Evolutionary conservation across 2,113 vertebrate genomes (phyloP).

Genomic region (Melanotaenia duboulayi): DNA sequence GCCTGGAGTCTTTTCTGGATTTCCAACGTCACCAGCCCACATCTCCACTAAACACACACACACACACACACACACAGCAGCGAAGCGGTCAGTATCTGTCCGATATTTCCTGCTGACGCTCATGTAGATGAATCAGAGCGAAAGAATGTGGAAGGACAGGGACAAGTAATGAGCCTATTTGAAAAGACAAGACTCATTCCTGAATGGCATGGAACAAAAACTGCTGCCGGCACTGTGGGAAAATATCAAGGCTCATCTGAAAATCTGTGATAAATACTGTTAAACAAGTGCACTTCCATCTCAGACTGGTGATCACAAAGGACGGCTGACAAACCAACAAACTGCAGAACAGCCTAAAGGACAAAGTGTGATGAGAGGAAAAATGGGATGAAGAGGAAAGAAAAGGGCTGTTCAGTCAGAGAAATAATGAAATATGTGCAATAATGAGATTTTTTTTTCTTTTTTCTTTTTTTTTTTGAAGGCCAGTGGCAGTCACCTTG

Average conservation of each 20-base stretch:
- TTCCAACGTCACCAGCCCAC: constrained; percentile 8
- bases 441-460: constrained; percentile 42
- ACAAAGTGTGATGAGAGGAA: constrained; percentile 3
- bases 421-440: constrained; percentile 31
- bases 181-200: constrained; percentile 21
- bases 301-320: constrained; percentile 3
- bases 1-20: constrained; percentile 21
- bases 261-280: constrained; percentile 13
- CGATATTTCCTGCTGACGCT: constrained; percentile 43
- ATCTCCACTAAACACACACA: constrained; percentile 14
- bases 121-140: constrained; percentile 62
- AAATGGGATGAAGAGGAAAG: background rate
- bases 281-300: constrained; percentile 5
- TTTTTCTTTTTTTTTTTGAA: constrained; percentile 39
- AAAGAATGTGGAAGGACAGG: constrained; percentile 39
- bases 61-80: constrained; percentile 14
- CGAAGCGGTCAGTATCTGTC: constrained; percentile 36
- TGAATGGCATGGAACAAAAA: constrained; percentile 31
- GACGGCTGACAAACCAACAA: background rate
- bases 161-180: constrained; percentile 43
- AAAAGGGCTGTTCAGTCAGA: background rate
- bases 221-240: background rate
- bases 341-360: constrained; percentile 24
- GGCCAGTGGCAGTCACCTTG: constrained; percentile 58
- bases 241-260: background rate